Base-by-base conservation (phyloP, 2,888 invertebrate species). In the Polyploca ridens region DNA sequence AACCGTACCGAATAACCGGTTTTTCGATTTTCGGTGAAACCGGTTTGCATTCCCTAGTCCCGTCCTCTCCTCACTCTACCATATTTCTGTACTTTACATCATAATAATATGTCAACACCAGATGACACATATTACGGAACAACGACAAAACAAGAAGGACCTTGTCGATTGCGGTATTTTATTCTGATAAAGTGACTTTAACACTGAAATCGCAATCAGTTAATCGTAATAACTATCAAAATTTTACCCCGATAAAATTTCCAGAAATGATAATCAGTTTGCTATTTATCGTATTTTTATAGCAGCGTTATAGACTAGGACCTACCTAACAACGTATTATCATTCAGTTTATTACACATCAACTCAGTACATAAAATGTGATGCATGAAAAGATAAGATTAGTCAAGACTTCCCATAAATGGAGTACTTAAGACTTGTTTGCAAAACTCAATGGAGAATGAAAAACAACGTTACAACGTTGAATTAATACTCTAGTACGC, bases 341-440 rank as follows among this genome's bases (percentile, higher is more conserved):
- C 64, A 69, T 61, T 64, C 61, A 63, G 44, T 63, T 68, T 69
- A 66, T 62, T 66, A 69, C 61, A 62, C 58, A 41, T 60, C 54
- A 54, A 54, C 54, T 54, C 16, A 38, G 63, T 59, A 67, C 57
- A 71, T 66, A 69, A 66, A 67, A 66, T 62, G 59, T 59, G 63
- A 54, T 54, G 49, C 54, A 54, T 62, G 64, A 66, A 65, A 35
- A 75, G 75, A 73, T 73, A 73, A 73, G 69, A 73, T 72, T 65
- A 66, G 57, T 67, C 69, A 41, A 41, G 13, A 41, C 46, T 46
- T 46, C 46, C n/a, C 46, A 46, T 46, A 46, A 46, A 46, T 46
- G n/a, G n/a, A 46, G n/a, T n/a, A n/a, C 3, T n/a, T 46, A 46
- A n/a, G 49, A 8, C 49, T 49, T 49, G 49, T 49, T 49, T 49